phyloP scores from a whole-genome alignment of 2,797 vertebrate genomes.

The Myiotriccus ornatus region DNA sequence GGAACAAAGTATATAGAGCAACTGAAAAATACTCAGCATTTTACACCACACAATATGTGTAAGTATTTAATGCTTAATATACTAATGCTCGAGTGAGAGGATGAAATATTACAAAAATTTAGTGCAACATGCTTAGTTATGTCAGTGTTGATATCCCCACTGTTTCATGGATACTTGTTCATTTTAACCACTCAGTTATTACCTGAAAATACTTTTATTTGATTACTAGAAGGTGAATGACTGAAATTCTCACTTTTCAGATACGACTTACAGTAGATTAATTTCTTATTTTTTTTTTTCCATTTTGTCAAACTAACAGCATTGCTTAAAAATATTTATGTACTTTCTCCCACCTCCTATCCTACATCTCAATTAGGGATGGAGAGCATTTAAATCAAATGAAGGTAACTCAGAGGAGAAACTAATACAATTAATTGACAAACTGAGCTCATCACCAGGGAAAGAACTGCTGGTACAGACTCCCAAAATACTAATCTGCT shows the following conservation, averaged over 20 bases:
- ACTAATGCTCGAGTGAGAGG: not conserved
- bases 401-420: not conserved
- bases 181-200: not conserved
- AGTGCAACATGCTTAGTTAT: not conserved
- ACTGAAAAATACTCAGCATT: not conserved
- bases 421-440: constrained; percentile 13
- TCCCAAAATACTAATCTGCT: not conserved
- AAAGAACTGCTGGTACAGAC: not conserved
- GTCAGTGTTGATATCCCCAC: not conserved
- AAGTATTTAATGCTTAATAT: not conserved
- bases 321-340: not conserved
- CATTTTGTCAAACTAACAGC: not conserved
- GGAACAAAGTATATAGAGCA: not conserved
- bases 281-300: not conserved
- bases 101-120: not conserved
- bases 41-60: not conserved
- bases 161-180: not conserved
- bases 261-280: not conserved
- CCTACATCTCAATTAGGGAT: not conserved
- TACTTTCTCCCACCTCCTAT: not conserved
- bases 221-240: not conserved
- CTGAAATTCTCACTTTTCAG: not conserved
- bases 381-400: constrained; percentile 6
- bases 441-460: not conserved
- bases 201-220: not conserved